Evolutionary conservation across 1,140 invertebrate species (phyloP), one percentile per base, ranked within the genome.

Genomic region (Lepidurus arcticus): DNA sequence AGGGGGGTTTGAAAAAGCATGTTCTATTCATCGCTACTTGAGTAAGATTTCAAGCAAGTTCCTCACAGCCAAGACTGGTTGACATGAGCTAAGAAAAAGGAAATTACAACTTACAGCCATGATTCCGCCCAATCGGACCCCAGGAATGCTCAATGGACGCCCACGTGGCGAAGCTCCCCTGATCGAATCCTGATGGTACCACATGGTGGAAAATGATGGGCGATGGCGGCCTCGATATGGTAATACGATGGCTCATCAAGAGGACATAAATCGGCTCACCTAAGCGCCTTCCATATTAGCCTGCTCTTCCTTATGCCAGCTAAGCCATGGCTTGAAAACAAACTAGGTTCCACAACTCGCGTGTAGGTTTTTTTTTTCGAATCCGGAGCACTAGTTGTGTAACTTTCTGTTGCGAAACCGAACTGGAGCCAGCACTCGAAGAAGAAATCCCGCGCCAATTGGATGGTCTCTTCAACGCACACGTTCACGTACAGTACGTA

Each of bases 191-290:
- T 16, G 53, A 13, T 21, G 16, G 53, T 21, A 65, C 16, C 53
- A 65, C 53, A 65, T 65, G n/a, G 53, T 21, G 53, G 21, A 65
- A 65, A 21, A 65, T 65, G 53, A 65, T 13, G 3, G 53, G 16
- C 53, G 53, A 65, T 65, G 21, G 53, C 53, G 53, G n/a, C 53
- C 53, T 65, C 21, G 13, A 65, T 65, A 65, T 65, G 53, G 53
- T 65, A 65, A 65, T 65, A 65, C 53, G 53, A 65, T 65, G 53
- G 53, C 53, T 65, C 53, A 65, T 65, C 53, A 65, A 65, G 53
- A 21, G 21, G 16, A 65, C 53, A 65, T 65, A 65, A 65, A 65
- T 65, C 53, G 16, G 21, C 16, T 65, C 16, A 65, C 53, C n/a
- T 65, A 65, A 65, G 53, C 53, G 21, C 53, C 53, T 65, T 65